phyloP scores from a whole-genome alignment of 2,113 vertebrate species.

The Clupea harengus region DNA sequence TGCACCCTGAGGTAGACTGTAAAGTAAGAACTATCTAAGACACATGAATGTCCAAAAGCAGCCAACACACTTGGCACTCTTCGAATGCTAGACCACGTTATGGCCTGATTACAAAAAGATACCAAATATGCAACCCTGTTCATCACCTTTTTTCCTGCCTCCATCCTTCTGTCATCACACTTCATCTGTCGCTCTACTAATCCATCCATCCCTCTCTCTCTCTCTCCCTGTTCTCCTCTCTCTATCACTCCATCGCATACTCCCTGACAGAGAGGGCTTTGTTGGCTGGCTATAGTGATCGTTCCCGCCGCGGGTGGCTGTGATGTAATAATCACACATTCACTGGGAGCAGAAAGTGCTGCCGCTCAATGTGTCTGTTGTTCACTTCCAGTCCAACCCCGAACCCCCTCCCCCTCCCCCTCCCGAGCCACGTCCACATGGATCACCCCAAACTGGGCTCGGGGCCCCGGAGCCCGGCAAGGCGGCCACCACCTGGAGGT shows the following conservation, averaged over 20 bases:
- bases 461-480: not conserved
- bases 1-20: not conserved
- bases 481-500: not conserved
- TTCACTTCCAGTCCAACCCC: constrained; percentile 35
- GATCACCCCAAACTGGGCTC: not conserved
- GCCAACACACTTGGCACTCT: not conserved
- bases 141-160: not conserved
- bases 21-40: not conserved
- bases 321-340: constrained; percentile 46
- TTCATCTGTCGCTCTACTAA: not conserved
- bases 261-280: constrained; percentile 9
- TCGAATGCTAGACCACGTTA: not conserved
- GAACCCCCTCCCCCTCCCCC: not conserved
- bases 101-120: not conserved
- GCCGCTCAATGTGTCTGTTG: constrained; percentile 62
- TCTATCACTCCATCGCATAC: not conserved
- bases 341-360: not conserved
- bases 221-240: not conserved
- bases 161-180: not conserved
- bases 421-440: constrained; percentile 2
- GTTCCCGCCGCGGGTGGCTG: constrained; percentile 12
- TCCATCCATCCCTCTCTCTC: not conserved
- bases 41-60: not conserved
- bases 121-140: not conserved
- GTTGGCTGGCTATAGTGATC: not conserved